Evolutionary conservation across 64 coral and sea anemone genomes (phyloP), one percentile per base, ranked within the genome.

Genomic region (Pachyseris speciosa): DNA sequence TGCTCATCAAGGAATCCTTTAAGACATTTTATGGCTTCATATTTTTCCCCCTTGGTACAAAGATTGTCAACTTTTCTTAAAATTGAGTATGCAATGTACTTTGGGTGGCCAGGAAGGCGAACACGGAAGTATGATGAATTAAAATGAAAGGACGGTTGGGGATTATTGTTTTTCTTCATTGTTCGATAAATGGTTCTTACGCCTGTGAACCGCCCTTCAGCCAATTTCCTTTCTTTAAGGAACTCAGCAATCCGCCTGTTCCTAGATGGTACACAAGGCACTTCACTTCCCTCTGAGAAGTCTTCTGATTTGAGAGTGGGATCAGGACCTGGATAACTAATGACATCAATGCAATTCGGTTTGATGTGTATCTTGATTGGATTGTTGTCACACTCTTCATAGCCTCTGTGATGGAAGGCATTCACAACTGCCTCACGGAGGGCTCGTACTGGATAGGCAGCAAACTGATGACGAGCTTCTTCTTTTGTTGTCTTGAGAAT

Each of bases 241-340:
- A 86, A 55, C 55, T 86, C 83, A 3, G 81, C 91, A 20, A 92
- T 92, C 67, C 83, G 78, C 68, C 91, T 92, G 61, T 92, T 92
- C 1, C 91, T 60, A 13, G 91, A 73, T 9, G 91, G 91, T 16
- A 92, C 91, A 37, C 47, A 53, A 6, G 91, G 91, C 0, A 92
- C 74, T 50, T 92, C 43, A 32, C 31, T 53, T 47, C 83, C 83
- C 15, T 67, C 83, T 39, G 12, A 28, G 55, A 92, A 92, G 57
- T 92, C 40, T 22, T 86, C 91, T 25, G 74, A 30, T 85, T 40
- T 67, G 0, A 92, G 51, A 12, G 22, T 32, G 1, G 83, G 52
- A 51, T 86, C 81, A n/a, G 91, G 91, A 15, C 91, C 91, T 44
- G 91, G 91, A n/a, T 92, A 92, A 20, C 91, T 92, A 9, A 41